Evolutionary conservation across 2,797 vertebrate species (phyloP).

Genomic region (Mallotus villosus): DNA sequence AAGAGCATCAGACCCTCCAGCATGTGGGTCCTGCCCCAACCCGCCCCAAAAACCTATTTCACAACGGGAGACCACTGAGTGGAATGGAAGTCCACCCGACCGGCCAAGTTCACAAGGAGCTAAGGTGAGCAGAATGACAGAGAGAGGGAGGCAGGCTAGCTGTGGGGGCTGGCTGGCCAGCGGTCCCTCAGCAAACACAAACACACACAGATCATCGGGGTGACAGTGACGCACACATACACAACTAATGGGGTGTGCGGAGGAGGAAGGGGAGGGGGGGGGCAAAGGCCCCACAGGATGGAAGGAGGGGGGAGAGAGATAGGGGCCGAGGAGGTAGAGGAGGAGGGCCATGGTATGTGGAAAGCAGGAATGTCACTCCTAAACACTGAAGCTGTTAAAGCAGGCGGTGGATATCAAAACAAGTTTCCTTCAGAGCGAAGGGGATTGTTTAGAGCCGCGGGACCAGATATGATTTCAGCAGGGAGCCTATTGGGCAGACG

Average conservation of each 20-base stretch:
- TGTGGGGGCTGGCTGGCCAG: conserved; percentile 63
- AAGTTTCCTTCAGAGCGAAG: conserved; percentile 57
- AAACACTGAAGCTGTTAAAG: conserved; percentile 77
- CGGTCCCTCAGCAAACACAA: conserved; percentile 19
- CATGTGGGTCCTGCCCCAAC: conserved; percentile 61
- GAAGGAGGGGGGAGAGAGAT: conserved; percentile 71
- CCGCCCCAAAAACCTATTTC: conserved; percentile 51
- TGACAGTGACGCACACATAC: conserved; percentile 36
- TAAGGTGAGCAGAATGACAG: conserved; percentile 58
- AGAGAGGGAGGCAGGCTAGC: conserved; percentile 30
- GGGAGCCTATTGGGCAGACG: conserved; percentile 71
- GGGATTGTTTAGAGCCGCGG: conserved; percentile 67
- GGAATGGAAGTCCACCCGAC: too few relatives aligned
- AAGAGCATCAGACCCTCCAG: conserved; percentile 78
- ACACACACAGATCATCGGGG: conserved; percentile 44
- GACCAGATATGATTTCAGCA: conserved; percentile 66
- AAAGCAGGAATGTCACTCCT: conserved; percentile 71
- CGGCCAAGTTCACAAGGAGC: conserved; percentile 73
- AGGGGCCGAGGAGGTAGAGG: conserved; percentile 68
- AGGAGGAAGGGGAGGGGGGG: conserved; percentile 25
- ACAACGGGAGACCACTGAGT: conserved; percentile 59
- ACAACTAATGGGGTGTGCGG: neutral
- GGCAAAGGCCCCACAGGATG: conserved; percentile 69
- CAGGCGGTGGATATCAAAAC: conserved; percentile 71
- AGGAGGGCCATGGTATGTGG: conserved; percentile 72